These are phyloP conservation scores for Calypte anna DNA, from an alignment of 2,113 vertebrate species.

Conservation along the genomic window DNA sequence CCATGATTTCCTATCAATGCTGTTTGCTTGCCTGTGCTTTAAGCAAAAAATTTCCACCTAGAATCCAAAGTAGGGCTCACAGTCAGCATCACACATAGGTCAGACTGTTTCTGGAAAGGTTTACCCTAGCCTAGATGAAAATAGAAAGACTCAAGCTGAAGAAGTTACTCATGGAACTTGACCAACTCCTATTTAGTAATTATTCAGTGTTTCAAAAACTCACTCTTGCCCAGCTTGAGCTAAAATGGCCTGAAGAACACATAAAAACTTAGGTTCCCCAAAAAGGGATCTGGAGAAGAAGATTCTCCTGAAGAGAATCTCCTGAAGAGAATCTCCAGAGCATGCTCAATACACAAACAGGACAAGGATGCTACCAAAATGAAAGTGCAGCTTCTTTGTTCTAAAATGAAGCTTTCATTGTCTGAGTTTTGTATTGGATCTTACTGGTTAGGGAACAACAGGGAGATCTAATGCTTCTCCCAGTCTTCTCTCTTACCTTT, in stretches of 20 bases:
- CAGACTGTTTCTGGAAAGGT: not conserved
- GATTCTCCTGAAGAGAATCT: not conserved
- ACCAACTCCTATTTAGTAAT: not conserved
- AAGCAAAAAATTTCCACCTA: not conserved
- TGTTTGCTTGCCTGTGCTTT: not conserved
- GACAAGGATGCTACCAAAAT: not conserved
- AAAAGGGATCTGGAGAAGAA: not conserved
- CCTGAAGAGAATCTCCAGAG: not conserved
- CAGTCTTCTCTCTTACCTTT: not conserved
- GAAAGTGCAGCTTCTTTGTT: not conserved
- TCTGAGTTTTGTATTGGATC: not conserved
- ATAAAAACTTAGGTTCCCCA: not conserved
- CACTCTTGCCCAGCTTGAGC: not conserved
- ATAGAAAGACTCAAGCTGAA: not conserved
- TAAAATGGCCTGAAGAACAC: not conserved
- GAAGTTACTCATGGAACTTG: not conserved
- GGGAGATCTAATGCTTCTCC: not conserved
- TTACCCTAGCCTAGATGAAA: not conserved
- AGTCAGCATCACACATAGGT: not conserved
- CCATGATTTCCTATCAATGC: not conserved
- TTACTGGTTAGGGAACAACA: not conserved
- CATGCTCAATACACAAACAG: accelerated
- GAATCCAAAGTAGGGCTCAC: not conserved
- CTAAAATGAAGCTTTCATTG: not conserved
- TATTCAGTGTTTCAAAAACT: not conserved